Conservation (phyloP, 1,140 invertebrate species). For the Paraescarpia echinospica region DNA sequence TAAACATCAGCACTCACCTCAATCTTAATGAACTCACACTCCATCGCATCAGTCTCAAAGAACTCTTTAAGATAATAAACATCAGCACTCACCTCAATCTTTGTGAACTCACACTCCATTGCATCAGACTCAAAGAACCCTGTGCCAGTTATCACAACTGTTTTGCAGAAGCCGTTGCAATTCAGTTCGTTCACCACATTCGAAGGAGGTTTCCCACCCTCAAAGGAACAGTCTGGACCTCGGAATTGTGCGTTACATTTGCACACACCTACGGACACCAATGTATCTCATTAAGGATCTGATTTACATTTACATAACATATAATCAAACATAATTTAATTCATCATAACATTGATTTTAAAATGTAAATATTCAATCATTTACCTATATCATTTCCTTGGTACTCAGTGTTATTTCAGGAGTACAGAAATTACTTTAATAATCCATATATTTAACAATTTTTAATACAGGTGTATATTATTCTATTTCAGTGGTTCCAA, state of each 20-base stretch:
- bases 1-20: no score
- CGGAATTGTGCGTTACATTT: slow-evolving; percentile 8
- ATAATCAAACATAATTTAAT: not conserved
- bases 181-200: not conserved
- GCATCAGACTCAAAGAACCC: not conserved
- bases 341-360: no score
- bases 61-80: no score
- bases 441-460: no score
- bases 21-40: no score
- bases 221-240: slow-evolving; percentile 2
- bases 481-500: no score
- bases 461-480: no score
- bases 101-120: slow-evolving; percentile 13
- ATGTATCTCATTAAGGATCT: not conserved
- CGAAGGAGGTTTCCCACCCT: not conserved
- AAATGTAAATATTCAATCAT: no score
- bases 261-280: slow-evolving; percentile 7
- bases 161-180: not conserved
- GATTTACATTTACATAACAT: not conserved
- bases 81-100: slow-evolving; percentile 2
- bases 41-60: no score
- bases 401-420: no score
- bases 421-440: no score
- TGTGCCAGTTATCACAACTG: not conserved
- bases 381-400: no score